Conservation (phyloP, 1,140 invertebrate genomes). For the Epicauta chinensis region DNA sequence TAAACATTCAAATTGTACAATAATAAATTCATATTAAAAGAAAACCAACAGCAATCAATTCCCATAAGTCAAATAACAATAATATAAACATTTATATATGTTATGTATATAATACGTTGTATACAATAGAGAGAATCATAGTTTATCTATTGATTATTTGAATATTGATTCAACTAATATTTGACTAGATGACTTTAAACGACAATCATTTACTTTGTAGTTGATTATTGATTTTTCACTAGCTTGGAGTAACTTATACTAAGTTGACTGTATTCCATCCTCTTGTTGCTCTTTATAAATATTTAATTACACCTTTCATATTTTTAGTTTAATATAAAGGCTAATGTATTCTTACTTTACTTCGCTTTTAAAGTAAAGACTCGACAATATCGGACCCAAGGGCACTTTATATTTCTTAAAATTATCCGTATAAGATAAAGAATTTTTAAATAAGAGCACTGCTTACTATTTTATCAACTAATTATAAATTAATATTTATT, state of each 20-base stretch:
- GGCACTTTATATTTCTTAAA: constrained; percentile 16
- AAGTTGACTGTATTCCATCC: neutral
- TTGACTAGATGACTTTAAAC: neutral
- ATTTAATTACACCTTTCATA: constrained; percentile 18
- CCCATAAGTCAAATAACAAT: no score
- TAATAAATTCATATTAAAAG: constrained; percentile 22
- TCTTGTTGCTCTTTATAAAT: constrained; percentile 15
- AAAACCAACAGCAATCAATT: no score
- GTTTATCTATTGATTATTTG: constrained; percentile 15
- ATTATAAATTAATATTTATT: no score
- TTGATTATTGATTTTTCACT: constrained; percentile 6
- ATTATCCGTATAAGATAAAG: constrained; percentile 12
- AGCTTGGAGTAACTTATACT: no score
- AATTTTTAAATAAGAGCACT: constrained; percentile 8
- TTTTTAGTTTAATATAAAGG: constrained; percentile 16
- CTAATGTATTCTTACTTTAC: constrained; percentile 16
- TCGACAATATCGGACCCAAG: constrained; percentile 13
- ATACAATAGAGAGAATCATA: constrained; percentile 10
- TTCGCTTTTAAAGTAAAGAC: constrained; percentile 17
- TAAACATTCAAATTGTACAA: constrained; percentile 21
- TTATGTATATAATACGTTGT: no score
- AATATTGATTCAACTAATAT: neutral
- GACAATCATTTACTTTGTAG: constrained; percentile 12
- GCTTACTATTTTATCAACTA: neutral
- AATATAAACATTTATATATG: no score